Base-by-base conservation (phyloP, 2,888 invertebrate genomes). In the Candidula unifasciata region DNA sequence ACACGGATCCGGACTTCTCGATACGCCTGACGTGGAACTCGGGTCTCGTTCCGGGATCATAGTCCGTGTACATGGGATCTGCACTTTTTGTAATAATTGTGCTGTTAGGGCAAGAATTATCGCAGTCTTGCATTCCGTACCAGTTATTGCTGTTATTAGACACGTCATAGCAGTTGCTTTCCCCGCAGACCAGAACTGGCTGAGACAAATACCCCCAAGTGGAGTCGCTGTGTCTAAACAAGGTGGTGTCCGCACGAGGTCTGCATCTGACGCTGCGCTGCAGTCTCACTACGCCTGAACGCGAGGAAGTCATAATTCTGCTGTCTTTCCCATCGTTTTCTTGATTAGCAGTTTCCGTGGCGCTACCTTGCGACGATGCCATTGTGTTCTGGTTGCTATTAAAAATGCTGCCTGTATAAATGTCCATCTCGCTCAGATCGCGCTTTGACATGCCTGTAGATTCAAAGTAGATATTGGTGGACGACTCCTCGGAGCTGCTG, bases 111-210 rank as follows among this genome's bases (percentile, higher is more conserved):
- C 30, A n/a, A 2, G 68, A 16, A 3, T 8, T 21, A 6, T 77
- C 78, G 44, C 77, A 78, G 21, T 74, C 74, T 24, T 82, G 37
- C 3, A 71, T 3, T 16, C 16, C 80, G 18, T 24, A 35, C 64
- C 73, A 69, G 77, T 78, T 68, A 33, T 35, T 83, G 71, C 83
- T 83, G 30, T 83, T 83, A 21, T 83, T 83, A 21, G 83, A 83
- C 21, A 35, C n/a, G 52, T 83, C 60, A 8, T 27, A 52, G 44
- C 44, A n/a, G 3, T 79, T 21, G 37, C 0, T 52, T n/a, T 52
- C 66, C 2, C 66, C 68, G 13, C 27, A 44, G 3, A 52, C 18
- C 16, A 44, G 24, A 33, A 44, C 33, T 6, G 21, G n/a, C 18
- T 37, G 33, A 37, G 13, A 78, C 13, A 52, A 2, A 64, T 5